A percentile compares a stretch with the other conserved stretches of the same genome.
Conservation (phyloP, 2,797 vertebrate species). For the Dicrostonyx torquatus region DNA sequence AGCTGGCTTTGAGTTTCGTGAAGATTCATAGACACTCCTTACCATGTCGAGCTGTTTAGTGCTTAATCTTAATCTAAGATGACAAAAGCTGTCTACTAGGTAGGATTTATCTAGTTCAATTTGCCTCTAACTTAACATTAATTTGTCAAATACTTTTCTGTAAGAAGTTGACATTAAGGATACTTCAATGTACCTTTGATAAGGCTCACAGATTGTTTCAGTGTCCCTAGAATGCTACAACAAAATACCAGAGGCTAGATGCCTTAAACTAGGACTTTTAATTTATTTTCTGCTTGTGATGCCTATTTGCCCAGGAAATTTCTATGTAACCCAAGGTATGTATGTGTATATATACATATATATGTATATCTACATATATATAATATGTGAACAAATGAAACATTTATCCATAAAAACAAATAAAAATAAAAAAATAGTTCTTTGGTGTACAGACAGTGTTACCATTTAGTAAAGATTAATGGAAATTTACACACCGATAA, state of each 20-base stretch:
- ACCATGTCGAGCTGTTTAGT: slow-evolving; percentile 51
- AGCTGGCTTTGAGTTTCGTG: slow-evolving; percentile 67
- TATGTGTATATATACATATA: not conserved
- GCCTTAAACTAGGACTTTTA: not conserved
- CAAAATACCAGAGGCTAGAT: slow-evolving; percentile 7
- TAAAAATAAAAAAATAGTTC: not conserved
- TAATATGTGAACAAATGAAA: not conserved
- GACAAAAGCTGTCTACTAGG: not conserved
- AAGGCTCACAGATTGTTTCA: slow-evolving; percentile 42
- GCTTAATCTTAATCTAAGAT: slow-evolving; percentile 62
- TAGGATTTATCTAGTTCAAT: slow-evolving; percentile 18
- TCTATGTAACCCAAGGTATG: not conserved
- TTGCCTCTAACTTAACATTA: slow-evolving; percentile 50
- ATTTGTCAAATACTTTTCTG: slow-evolving; percentile 42
- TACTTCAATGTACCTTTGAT: slow-evolving; percentile 38
- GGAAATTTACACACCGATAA: not conserved
- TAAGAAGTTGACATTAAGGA: slow-evolving; percentile 39
- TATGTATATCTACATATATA: not conserved
- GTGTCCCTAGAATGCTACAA: not conserved
- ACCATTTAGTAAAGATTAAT: not conserved
- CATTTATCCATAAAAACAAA: not conserved
- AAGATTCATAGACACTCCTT: slow-evolving; percentile 52
- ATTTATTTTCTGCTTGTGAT: not conserved
- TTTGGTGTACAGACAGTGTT: not conserved
- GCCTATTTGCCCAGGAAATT: not conserved